Percentiles rank a stretch among this genome's conserved stretches.
phyloP scores from a whole-genome alignment of 2,888 invertebrate genomes.

The Stenodera caucasica region DNA sequence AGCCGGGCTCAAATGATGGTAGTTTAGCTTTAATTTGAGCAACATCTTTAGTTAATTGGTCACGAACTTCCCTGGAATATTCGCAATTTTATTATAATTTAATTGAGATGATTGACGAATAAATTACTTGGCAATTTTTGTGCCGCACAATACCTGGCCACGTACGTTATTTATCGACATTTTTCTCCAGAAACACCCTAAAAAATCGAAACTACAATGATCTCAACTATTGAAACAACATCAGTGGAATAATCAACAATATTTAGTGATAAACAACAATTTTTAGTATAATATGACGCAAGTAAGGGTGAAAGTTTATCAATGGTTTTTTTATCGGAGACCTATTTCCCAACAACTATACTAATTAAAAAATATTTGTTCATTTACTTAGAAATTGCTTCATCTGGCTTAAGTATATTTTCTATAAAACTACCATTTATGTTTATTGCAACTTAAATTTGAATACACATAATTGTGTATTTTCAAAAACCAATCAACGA shows the following conservation, averaged over 20 bases:
- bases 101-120: neutral
- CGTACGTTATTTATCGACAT: conserved; percentile 44
- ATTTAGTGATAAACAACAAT: neutral
- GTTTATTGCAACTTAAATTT: neutral
- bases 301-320: conserved; percentile 1
- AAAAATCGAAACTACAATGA: conserved; percentile 3
- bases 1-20: conserved; percentile 69
- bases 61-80: conserved; percentile 69
- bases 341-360: neutral
- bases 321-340: neutral
- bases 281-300: neutral
- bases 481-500: too few species aligned
- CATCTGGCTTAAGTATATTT: neutral
- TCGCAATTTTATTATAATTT: neutral
- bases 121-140: conserved; percentile 67
- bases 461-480: too few species aligned
- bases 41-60: conserved; percentile 70
- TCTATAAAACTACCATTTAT: neutral
- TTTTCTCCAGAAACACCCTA: conserved; percentile 24
- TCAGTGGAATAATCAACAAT: neutral
- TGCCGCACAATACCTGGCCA: conserved; percentile 66
- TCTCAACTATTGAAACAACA: too few species aligned
- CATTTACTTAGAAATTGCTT: neutral
- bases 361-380: neutral
- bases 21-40: conserved; percentile 59